These are phyloP conservation scores for Azemiops feae DNA, from an alignment of 2,113 vertebrate species.

Conservation along the genomic window DNA sequence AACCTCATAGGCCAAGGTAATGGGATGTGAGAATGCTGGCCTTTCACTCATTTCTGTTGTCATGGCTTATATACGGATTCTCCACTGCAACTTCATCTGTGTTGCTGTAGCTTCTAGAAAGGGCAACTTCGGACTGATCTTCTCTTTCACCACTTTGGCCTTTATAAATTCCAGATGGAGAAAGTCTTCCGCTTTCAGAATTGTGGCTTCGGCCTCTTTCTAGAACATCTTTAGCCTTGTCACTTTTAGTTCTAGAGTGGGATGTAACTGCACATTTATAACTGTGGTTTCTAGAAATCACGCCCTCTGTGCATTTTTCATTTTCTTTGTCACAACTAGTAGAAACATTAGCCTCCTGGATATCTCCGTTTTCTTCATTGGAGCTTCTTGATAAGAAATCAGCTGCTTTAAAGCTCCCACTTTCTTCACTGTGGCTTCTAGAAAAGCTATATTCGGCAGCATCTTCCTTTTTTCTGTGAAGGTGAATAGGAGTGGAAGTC, in stretches of 20 bases:
- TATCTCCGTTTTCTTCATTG: not conserved
- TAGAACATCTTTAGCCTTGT: not conserved
- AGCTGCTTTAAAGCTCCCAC: conserved; percentile 14
- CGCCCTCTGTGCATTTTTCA: not conserved
- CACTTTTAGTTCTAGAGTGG: not conserved
- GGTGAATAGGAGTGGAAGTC: conserved; percentile 19
- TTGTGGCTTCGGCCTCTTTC: not conserved
- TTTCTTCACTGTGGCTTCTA: conserved; percentile 15
- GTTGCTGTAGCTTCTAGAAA: not conserved
- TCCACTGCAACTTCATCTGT: not conserved
- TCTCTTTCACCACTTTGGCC: not conserved
- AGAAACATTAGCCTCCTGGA: not conserved
- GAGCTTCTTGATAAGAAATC: not conserved
- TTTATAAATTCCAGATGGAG: not conserved
- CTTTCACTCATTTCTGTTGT: not conserved
- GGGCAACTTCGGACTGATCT: not conserved
- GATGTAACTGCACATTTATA: conserved; percentile 3
- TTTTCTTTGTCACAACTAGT: not conserved
- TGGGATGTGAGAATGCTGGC: not conserved
- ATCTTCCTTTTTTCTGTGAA: not conserved
- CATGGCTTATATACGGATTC: not conserved
- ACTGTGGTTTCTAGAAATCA: conserved; percentile 11
- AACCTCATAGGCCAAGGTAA: not conserved
- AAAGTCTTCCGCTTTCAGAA: not conserved
- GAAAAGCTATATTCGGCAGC: not conserved